These are phyloP conservation scores for Cynopterus brachyotis DNA, from an alignment of 2,113 vertebrate genomes.

Conservation along the genomic window DNA sequence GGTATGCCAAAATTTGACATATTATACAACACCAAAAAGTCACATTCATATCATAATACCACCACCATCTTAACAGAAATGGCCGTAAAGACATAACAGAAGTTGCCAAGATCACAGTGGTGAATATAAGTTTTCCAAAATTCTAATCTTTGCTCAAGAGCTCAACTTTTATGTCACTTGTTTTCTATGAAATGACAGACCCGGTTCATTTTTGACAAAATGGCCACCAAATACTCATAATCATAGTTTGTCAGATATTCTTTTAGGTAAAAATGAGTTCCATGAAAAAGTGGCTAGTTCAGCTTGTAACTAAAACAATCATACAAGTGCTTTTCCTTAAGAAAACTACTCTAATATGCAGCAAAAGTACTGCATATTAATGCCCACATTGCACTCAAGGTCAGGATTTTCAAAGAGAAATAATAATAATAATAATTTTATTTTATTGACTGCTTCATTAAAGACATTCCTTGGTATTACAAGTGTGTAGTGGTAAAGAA, in stretches of 20 bases:
- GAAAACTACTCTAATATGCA: neutral
- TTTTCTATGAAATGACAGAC: constrained; percentile 4
- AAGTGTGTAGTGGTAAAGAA: neutral
- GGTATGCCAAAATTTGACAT: neutral
- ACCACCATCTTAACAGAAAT: constrained; percentile 12
- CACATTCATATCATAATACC: neutral
- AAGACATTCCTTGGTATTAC: neutral
- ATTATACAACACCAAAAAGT: neutral
- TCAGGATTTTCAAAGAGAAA: neutral
- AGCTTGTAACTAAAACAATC: neutral
- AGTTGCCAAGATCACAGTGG: neutral
- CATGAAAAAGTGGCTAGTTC: neutral
- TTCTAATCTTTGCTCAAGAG: neutral
- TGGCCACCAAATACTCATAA: neutral
- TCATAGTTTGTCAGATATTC: neutral
- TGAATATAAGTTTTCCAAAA: constrained; percentile 15
- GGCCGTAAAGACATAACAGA: neutral
- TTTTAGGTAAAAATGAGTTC: neutral
- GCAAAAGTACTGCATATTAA: neutral
- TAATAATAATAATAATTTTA: neutral
- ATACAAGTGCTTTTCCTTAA: neutral
- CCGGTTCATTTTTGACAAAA: neutral
- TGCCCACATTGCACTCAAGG: neutral
- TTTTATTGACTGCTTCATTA: neutral
- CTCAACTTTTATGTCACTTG: neutral